A percentile compares a stretch with the other conserved stretches of the same genome.
Evolutionary conservation across 2,888 invertebrate genomes (phyloP).

Genomic region (Eucera pruinosa): DNA sequence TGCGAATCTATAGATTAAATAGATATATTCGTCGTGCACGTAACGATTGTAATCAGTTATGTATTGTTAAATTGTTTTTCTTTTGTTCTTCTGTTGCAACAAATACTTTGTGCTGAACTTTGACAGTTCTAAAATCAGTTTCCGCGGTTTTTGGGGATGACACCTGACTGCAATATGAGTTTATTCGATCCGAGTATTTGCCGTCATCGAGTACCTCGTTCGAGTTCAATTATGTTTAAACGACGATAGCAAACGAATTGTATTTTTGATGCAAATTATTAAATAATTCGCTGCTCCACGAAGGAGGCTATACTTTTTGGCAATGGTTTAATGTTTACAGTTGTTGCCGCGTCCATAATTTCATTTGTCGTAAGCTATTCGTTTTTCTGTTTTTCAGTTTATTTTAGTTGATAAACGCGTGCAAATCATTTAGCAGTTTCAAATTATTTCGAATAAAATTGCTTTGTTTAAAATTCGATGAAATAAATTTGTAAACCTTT

Average conservation of each 20-base stretch:
- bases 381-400: neutral
- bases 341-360: neutral
- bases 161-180: neutral
- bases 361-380: conserved; percentile 6
- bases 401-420: neutral
- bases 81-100: neutral
- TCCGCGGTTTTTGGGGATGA: conserved; percentile 19
- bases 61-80: conserved; percentile 6
- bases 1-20: conserved; percentile 35
- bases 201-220: neutral
- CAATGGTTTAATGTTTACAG: conserved; percentile 16
- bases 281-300: neutral
- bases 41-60: conserved; percentile 22
- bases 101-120: neutral
- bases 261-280: neutral
- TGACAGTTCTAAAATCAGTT: neutral
- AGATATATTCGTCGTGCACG: conserved; percentile 47
- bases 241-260: neutral
- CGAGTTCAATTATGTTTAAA: neutral
- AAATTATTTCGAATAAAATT: no score
- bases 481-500: neutral
- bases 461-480: no score
- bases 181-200: conserved; percentile 1
- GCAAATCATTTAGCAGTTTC: neutral
- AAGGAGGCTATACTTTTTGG: neutral